Conservation (phyloP, 2,888 invertebrate genomes). For the Stegana nigrithorax region DNA sequence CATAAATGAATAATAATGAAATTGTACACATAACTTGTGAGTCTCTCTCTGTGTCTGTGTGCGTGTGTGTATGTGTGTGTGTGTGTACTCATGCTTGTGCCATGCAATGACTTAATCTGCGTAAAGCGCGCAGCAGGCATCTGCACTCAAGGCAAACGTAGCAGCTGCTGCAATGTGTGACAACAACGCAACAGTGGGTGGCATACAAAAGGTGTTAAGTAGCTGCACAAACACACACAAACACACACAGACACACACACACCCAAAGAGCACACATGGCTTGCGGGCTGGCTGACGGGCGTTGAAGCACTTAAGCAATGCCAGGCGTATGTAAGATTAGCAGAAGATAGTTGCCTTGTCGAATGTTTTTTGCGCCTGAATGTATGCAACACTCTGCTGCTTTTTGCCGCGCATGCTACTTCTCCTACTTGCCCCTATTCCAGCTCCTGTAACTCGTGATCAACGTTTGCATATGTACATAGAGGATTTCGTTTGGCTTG, state of each 20-base stretch:
- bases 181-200: not conserved
- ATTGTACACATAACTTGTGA: no score
- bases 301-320: no score
- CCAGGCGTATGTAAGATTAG: no score
- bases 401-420: not conserved
- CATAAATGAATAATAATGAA: constrained; percentile 6
- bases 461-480: no score
- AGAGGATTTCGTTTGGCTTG: no score
- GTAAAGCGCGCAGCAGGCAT: constrained; percentile 4
- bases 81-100: not conserved
- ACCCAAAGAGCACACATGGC: not conserved
- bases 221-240: not conserved
- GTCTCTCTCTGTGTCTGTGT: not conserved
- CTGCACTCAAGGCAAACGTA: no score
- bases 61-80: not conserved
- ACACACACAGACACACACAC: not conserved
- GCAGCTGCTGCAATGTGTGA: no score
- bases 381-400: not conserved
- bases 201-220: constrained; percentile 1
- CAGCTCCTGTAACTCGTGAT: no score
- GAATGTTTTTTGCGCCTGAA: no score
- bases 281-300: not conserved
- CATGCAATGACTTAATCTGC: constrained; percentile 1
- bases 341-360: no score
- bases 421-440: not conserved